phyloP scores from a whole-genome alignment of 2,113 vertebrate genomes.

The Seriola quinqueradiata region DNA sequence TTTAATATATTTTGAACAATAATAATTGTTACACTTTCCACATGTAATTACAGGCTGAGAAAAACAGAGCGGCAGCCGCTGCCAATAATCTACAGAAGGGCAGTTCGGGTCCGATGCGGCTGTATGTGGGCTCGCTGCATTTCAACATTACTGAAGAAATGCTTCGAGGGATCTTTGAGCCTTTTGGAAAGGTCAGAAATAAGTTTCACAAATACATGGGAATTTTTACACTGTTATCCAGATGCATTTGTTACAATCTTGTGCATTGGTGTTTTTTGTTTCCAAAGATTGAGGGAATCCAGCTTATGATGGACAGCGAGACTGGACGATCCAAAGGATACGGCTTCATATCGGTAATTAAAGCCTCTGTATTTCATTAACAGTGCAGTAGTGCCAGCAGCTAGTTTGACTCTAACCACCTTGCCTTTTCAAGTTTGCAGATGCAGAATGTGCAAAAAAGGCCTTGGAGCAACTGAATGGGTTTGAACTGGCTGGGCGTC shows the following conservation, averaged over 20 bases:
- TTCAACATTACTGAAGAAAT: constrained; percentile 99
- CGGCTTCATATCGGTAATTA: constrained; percentile 96
- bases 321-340: constrained; percentile 98
- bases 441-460: constrained; percentile 99
- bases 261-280: background rate
- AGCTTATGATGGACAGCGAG: constrained; percentile 99
- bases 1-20: background rate
- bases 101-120: constrained; percentile 96
- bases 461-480: constrained; percentile 98
- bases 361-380: background rate
- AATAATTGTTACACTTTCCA: background rate
- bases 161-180: constrained; percentile 98
- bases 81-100: constrained; percentile 97
- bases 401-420: background rate
- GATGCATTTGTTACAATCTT: background rate
- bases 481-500: constrained; percentile 96
- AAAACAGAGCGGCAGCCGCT: constrained; percentile 96
- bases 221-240: background rate
- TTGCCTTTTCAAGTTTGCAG: constrained; percentile 89
- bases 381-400: background rate
- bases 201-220: background rate
- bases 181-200: constrained; percentile 92
- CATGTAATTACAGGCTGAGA: constrained; percentile 90
- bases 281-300: constrained; percentile 96
- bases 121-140: constrained; percentile 97